These are phyloP conservation scores for Volucella inflata DNA, from an alignment of 2,888 invertebrate species.

Conservation along the genomic window DNA sequence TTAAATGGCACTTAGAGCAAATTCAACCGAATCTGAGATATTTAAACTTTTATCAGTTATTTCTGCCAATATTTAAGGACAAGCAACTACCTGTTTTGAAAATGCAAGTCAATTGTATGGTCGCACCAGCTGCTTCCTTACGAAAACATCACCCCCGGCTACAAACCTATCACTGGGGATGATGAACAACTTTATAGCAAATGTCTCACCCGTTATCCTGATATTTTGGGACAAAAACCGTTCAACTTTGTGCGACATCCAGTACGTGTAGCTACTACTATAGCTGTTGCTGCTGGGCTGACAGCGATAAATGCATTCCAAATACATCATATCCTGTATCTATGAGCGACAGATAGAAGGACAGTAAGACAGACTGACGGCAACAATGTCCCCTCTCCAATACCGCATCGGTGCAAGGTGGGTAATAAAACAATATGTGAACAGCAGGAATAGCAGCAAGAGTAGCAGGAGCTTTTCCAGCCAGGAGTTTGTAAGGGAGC, in stretches of 20 bases:
- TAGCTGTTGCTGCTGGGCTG: constrained; percentile 59
- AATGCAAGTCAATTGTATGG: constrained; percentile 70
- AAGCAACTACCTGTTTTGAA: constrained; percentile 61
- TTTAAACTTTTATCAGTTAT: constrained; percentile 19
- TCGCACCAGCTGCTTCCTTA: constrained; percentile 62
- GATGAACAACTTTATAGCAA: constrained; percentile 72
- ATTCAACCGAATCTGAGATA: constrained; percentile 43
- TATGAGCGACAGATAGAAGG: constrained; percentile 68
- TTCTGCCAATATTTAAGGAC: constrained; percentile 67
- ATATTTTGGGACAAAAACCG: constrained; percentile 9
- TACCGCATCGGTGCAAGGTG: constrained; percentile 65
- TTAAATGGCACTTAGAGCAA: constrained; percentile 37
- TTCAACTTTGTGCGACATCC: constrained; percentile 67
- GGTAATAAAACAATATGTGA: constrained; percentile 74
- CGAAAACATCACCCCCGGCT: constrained; percentile 47
- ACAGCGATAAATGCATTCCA: constrained; percentile 76
- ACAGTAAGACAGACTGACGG: constrained; percentile 43
- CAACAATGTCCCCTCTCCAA: constrained; percentile 14
- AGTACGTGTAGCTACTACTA: constrained; percentile 71
- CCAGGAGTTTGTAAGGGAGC: constrained; percentile 43
- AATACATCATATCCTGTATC: constrained; percentile 73
- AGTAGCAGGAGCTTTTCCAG: constrained; percentile 15
- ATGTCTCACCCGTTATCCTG: constrained; percentile 38
- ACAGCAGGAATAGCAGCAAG: constrained; percentile 22
- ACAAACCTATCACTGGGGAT: constrained; percentile 51